These are phyloP conservation scores for Metalampra italica DNA, from an alignment of 2,888 invertebrate species.

Conservation along the genomic window DNA sequence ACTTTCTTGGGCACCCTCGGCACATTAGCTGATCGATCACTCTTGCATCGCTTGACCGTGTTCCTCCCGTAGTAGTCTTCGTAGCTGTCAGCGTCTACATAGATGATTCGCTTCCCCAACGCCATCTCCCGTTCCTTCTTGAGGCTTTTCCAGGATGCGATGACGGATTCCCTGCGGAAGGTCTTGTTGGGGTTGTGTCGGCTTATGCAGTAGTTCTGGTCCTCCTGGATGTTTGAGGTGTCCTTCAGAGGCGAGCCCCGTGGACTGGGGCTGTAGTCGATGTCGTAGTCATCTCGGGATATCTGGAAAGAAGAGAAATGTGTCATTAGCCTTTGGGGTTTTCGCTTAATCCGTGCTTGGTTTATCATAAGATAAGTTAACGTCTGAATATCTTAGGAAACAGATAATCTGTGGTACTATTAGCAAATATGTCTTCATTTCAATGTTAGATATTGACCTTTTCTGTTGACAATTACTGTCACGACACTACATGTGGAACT, in stretches of 20 bases:
- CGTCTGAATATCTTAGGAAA: too few species aligned
- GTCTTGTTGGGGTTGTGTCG: constrained; percentile 74
- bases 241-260: constrained; percentile 69
- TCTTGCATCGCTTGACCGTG: constrained; percentile 68
- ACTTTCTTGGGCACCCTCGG: constrained; percentile 59
- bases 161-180: constrained; percentile 70
- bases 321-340: not conserved
- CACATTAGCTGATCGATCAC: constrained; percentile 54
- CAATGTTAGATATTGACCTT: too few species aligned
- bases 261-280: constrained; percentile 64
- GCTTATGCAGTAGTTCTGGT: constrained; percentile 62
- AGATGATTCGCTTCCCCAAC: constrained; percentile 63
- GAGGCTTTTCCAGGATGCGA: constrained; percentile 72
- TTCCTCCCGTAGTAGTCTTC: constrained; percentile 70
- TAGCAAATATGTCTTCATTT: too few species aligned
- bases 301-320: constrained; percentile 52
- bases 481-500: too few species aligned
- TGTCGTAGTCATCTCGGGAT: constrained; percentile 69
- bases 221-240: constrained; percentile 67
- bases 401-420: too few species aligned
- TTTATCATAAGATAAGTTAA: too few species aligned
- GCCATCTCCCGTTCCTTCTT: constrained; percentile 72
- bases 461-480: too few species aligned
- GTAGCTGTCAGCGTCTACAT: constrained; percentile 63
- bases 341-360: not conserved